Evolutionary conservation across 2,113 vertebrate genomes (phyloP), one percentile per base, ranked within the genome.

Genomic region (Xenopus laevis): DNA sequence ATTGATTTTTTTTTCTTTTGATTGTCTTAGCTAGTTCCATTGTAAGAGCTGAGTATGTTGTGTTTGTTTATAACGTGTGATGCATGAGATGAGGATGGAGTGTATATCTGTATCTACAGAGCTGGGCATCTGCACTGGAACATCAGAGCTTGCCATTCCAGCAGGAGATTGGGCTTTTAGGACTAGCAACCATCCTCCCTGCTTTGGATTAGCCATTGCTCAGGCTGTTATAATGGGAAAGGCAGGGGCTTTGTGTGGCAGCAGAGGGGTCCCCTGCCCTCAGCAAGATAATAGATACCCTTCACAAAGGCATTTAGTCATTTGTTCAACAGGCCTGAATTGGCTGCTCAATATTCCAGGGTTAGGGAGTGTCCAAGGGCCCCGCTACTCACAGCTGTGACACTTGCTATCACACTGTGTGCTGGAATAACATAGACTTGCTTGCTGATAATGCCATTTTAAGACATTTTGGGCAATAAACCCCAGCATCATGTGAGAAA

Each of bases 281-380:
- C 23, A 46, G 46, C 8, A 57, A 64, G 13, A 76, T 76, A 76
- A 76, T 63, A 66, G 66, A 57, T 45, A 40, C 53, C 27, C 66
- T 47, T 63, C 44, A 76, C 59, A 63, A 33, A 45, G 44, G 59
- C 66, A 70, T 13, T 64, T 45, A 50, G 58, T 70, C 15, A 63
- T 55, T 69, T 76, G 74, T 59, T 18, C 46, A 57, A n/a, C 66
- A 70, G 20, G 13, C 13, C 59, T 40, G 74, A 55, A 59, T 9
- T 62, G 11, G 52, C 45, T 57, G 13, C 65, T 30, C 33, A 50
- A 13, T 57, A 27, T 60, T 27, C n/a, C 7, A 52, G 45, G 44
- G 44, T 50, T 50, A 50, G 44, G 47, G 47, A 13, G 47, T 50
- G 47, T 50, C 11, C 12, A 2, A 27, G 23, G 23, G 23, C 23